Percentiles rank a stretch among this genome's conserved stretches.
Evolutionary conservation across 2,888 invertebrate species (phyloP).

Genomic region (Beris morrisii): DNA sequence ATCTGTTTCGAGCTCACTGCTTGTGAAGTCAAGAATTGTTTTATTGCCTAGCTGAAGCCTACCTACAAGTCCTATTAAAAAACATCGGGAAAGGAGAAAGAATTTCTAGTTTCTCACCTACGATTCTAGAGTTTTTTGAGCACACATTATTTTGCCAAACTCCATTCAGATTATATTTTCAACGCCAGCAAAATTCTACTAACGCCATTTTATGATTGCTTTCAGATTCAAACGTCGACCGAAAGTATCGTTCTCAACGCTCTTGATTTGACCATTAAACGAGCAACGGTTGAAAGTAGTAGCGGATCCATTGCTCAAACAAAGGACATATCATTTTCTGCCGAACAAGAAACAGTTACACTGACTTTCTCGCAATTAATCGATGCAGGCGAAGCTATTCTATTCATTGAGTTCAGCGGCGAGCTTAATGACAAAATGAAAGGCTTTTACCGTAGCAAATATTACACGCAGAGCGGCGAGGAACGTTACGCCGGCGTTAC

Average conservation of each 20-base stretch:
- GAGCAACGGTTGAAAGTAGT: conserved; percentile 60
- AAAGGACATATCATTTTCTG: conserved; percentile 47
- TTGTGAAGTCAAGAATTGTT: too few species aligned
- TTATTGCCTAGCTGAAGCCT: too few species aligned
- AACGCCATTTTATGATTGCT: conserved; percentile 42
- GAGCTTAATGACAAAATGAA: conserved; percentile 87
- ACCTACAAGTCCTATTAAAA: too few species aligned
- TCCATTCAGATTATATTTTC: too few species aligned
- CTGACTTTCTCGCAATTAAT: conserved; percentile 66
- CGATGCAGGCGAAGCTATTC: conserved; percentile 59
- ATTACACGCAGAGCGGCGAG: conserved; percentile 71
- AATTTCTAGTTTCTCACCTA: too few species aligned
- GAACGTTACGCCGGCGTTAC: conserved; percentile 85
- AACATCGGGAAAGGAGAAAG: too few species aligned
- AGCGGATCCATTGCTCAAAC: conserved; percentile 53
- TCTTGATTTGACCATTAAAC: conserved; percentile 71
- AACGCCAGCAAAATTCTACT: too few species aligned
- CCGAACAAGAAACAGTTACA: conserved; percentile 70
- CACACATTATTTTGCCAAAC: too few species aligned
- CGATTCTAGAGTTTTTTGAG: too few species aligned
- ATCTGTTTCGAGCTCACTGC: too few species aligned
- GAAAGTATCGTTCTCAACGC: conserved; percentile 75
- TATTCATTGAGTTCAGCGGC: conserved; percentile 24
- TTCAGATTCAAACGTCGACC: conserved; percentile 70
- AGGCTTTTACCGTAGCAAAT: conserved; percentile 91